Base-by-base conservation (phyloP, 1,140 invertebrate species). In the Macrobrachium rosenbergii region DNA sequence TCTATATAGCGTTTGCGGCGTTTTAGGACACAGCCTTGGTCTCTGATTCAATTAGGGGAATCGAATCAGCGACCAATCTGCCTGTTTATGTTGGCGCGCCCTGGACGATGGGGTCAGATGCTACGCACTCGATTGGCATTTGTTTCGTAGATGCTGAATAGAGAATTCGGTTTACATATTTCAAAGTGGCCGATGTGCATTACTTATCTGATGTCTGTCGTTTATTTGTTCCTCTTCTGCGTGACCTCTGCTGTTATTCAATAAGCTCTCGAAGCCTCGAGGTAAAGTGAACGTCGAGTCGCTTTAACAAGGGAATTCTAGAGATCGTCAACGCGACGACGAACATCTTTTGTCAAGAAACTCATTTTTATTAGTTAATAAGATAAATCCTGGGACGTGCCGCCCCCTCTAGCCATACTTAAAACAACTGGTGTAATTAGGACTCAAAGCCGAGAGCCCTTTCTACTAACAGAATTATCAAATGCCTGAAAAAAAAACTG, bases 11-110 rank as follows among this genome's bases (percentile, higher is more conserved):
- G 80, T 23, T 83, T 83, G 81, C 73, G 81, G 82, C 82, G 82
- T 73, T 76, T 76, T 58, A 76, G 72, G 72, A 83, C 82, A 83
- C 82, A 83, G 72, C 82, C 82, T 69, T 87, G 84, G 78, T 76
- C 78, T 75, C 67, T 81, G 84, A 87, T 87, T 87, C 78, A 87
- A 87, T 87, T 87, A 87, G 63, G 62, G 84, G 69, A 87, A 87
- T 87, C 84, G 84, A 87, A 87, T 87, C 84, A 87, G 67, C 67
- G 77, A 60, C 78, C 84, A 87, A 87, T 87, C 84, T 87, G 84
- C 84, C 79, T 87, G 84, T 82, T 87, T 87, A 87, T 87, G 63
- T 75, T 73, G 84, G 64, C 60, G 69, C 77, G 78, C 84, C 84
- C 52, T 81, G 77, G 84, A 81, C 77, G 78, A 81, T 81, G 67